phyloP scores from a whole-genome alignment of 2,113 vertebrate species.

The Lophochroa leadbeateri region DNA sequence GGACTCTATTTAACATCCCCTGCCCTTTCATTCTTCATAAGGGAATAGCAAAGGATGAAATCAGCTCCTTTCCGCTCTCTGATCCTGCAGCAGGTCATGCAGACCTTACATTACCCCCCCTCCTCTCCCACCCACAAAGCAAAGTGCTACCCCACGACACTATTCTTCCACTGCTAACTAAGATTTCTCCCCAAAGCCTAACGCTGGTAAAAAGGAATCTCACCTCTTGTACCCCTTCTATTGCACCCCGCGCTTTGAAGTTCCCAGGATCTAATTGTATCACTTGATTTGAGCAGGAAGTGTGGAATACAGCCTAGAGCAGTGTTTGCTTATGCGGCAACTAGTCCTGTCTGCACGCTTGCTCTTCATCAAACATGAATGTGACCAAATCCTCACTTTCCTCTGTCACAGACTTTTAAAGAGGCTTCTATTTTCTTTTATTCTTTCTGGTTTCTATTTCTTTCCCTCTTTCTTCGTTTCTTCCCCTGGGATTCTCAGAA shows the following conservation, averaged over 20 bases:
- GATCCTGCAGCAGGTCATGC: background rate
- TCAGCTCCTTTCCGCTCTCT: constrained; percentile 11
- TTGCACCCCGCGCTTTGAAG: background rate
- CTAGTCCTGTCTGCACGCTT: constrained; percentile 3
- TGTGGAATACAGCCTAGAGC: constrained; percentile 15
- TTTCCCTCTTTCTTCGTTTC: background rate
- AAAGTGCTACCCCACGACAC: background rate
- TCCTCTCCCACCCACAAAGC: background rate
- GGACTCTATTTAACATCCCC: constrained; percentile 29
- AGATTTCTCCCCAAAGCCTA: background rate
- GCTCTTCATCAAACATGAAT: constrained; percentile 74
- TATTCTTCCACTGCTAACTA: background rate
- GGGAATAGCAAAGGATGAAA: constrained; percentile 34
- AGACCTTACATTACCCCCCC: background rate
- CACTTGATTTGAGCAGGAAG: background rate
- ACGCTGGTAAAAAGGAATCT: background rate
- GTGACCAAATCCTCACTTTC: constrained; percentile 70
- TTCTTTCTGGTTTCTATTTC: background rate
- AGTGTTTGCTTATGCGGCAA: constrained; percentile 41
- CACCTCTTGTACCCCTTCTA: background rate
- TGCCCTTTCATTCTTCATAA: constrained; percentile 5
- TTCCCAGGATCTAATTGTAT: constrained; percentile 26
- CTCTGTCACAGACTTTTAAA: constrained; percentile 71
- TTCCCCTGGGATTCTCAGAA: background rate
- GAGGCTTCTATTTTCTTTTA: background rate